A percentile compares a stretch with the other conserved stretches of the same genome.
Evolutionary conservation across 1,140 invertebrate species (phyloP).

Genomic region (Venturia canescens): DNA sequence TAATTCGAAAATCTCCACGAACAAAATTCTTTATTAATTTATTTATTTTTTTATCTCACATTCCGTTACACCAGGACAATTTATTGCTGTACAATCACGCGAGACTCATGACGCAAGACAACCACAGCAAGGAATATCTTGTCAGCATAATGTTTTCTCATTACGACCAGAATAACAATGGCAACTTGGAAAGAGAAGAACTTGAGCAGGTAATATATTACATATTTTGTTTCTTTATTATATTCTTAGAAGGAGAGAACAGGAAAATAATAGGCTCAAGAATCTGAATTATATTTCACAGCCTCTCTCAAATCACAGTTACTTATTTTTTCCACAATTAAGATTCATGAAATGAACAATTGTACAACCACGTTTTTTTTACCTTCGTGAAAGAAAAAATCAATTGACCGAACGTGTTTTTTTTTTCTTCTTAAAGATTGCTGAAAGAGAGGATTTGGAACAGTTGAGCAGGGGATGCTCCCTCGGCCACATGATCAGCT

Average conservation of each 20-base stretch:
- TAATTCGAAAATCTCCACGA: no score
- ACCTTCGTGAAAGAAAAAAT: constrained; percentile 19
- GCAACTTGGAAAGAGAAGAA: constrained; percentile 82
- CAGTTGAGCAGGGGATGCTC: constrained; percentile 83
- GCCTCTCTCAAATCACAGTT: no score
- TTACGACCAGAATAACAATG: constrained; percentile 86
- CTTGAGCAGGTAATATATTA: constrained; percentile 78
- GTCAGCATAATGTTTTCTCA: constrained; percentile 89
- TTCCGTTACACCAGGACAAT: constrained; percentile 79
- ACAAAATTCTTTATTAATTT: constrained; percentile 2
- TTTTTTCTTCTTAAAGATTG: constrained; percentile 73
- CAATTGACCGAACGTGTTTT: neutral
- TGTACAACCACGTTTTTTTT: constrained; percentile 31
- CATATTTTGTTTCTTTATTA: constrained; percentile 1
- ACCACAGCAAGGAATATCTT: constrained; percentile 84
- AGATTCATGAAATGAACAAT: neutral
- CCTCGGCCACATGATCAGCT: constrained; percentile 83
- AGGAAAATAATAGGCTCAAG: constrained; percentile 30
- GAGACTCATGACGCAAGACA: constrained; percentile 80
- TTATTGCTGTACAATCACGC: constrained; percentile 85
- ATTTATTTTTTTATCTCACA: constrained; percentile 8
- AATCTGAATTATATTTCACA: no score
- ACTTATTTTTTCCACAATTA: no score
- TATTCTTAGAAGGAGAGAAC: constrained; percentile 27
- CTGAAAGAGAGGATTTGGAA: constrained; percentile 81